These are phyloP conservation scores for Notolepis coatsorum DNA, from an alignment of 2,797 vertebrate genomes.

Conservation along the genomic window DNA sequence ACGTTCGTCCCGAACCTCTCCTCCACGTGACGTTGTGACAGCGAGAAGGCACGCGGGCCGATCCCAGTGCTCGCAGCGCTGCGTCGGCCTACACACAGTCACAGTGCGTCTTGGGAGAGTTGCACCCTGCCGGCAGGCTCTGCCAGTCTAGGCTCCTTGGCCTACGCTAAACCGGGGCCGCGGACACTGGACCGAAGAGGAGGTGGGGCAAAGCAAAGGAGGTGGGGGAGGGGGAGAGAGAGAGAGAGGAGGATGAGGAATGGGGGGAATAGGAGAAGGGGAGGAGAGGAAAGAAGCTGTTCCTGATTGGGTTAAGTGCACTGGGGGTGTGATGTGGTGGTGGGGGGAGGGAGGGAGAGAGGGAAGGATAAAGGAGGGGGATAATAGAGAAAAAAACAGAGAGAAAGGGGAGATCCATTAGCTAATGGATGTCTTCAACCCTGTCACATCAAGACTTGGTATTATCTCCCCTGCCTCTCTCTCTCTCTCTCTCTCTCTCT, in stretches of 20 bases:
- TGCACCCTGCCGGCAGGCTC: too few relatives aligned
- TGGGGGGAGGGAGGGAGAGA: conserved; percentile 21
- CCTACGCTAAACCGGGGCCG: too few relatives aligned
- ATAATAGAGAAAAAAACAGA: conserved; percentile 22
- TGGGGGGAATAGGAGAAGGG: background rate
- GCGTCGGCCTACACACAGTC: too few relatives aligned
- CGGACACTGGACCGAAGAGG: too few relatives aligned
- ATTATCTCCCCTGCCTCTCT: conserved; percentile 47
- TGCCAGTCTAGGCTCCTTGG: too few relatives aligned
- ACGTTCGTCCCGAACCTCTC: too few relatives aligned
- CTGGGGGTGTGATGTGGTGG: conserved; percentile 60
- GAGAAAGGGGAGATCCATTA: conserved; percentile 85
- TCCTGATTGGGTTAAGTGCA: conserved; percentile 75
- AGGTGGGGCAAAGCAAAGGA: too few relatives aligned
- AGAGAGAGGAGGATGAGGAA: background rate
- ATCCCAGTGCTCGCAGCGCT: too few relatives aligned
- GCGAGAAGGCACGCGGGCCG: too few relatives aligned
- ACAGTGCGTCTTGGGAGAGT: too few relatives aligned
- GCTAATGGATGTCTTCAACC: conserved; percentile 91
- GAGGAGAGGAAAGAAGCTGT: background rate
- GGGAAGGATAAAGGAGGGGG: conserved; percentile 48
- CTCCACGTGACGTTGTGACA: too few relatives aligned
- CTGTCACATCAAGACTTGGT: conserved; percentile 76
- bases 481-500: too few relatives aligned
- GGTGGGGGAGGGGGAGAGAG: conserved; percentile 28